Evolutionary conservation across 2,888 invertebrate genomes (phyloP).

Genomic region (Platycheirus albimanus): DNA sequence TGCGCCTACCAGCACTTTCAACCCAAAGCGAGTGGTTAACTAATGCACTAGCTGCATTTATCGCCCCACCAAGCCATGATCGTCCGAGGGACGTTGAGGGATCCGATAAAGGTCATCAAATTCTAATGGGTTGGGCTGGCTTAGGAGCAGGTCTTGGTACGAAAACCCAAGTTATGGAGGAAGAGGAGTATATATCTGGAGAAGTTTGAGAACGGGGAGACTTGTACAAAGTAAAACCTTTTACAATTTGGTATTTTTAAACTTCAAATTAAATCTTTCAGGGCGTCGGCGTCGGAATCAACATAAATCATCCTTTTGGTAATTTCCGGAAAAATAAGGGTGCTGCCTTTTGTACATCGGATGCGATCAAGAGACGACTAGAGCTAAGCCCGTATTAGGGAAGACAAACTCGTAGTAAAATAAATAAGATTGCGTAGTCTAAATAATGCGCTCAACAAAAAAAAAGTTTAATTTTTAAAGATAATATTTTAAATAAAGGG

Average conservation of each 20-base stretch:
- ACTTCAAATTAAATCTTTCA: conserved; percentile 74
- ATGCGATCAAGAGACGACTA: conserved; percentile 95
- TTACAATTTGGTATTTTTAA: too few species aligned
- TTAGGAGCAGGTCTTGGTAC: conserved; percentile 95
- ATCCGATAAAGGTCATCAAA: conserved; percentile 97
- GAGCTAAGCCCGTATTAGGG: conserved; percentile 73
- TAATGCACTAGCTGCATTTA: conserved; percentile 98
- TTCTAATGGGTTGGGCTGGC: conserved; percentile 98
- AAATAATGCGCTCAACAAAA: too few species aligned
- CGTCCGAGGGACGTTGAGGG: conserved; percentile 95
- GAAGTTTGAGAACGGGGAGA: conserved; percentile 95
- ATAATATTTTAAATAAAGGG: too few species aligned
- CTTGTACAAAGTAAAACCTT: conserved; percentile 88
- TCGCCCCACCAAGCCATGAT: conserved; percentile 96
- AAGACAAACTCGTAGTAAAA: too few species aligned
- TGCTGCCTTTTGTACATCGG: conserved; percentile 95
- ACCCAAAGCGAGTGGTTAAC: conserved; percentile 96
- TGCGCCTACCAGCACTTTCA: conserved; percentile 96
- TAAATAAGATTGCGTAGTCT: too few species aligned
- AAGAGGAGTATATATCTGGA: conserved; percentile 95
- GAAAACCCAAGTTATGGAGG: conserved; percentile 98
- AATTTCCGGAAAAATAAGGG: conserved; percentile 98
- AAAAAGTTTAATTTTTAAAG: too few species aligned
- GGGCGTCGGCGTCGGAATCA: conserved; percentile 97
- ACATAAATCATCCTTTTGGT: conserved; percentile 97